phyloP scores from a whole-genome alignment of 2,113 vertebrate species.

The Trematocara nigrifrons region DNA sequence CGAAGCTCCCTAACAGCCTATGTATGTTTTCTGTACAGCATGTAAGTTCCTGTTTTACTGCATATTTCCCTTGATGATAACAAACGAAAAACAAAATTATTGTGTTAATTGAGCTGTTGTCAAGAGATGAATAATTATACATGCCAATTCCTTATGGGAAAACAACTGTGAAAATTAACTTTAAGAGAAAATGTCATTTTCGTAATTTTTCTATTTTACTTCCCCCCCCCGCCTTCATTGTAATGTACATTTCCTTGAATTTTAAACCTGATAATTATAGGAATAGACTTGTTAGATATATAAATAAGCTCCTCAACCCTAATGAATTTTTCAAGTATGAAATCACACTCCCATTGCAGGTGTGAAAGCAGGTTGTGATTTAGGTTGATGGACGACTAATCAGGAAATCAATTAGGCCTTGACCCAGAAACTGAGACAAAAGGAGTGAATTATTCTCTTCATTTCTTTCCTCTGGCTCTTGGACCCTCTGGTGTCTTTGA shows the following conservation, averaged over 20 bases:
- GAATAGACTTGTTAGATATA: conserved; percentile 33
- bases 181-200: conserved; percentile 32
- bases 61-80: conserved; percentile 52
- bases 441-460: conserved; percentile 43
- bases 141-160: conserved; percentile 28
- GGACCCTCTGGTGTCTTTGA: conserved; percentile 50
- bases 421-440: conserved; percentile 91
- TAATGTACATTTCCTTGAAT: neutral
- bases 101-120: conserved; percentile 57
- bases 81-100: conserved; percentile 53
- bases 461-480: conserved; percentile 63
- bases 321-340: conserved; percentile 42
- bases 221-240: neutral
- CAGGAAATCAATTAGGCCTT: conserved; percentile 87
- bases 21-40: conserved; percentile 31
- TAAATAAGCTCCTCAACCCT: conserved; percentile 31
- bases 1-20: conserved; percentile 28
- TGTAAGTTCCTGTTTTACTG: conserved; percentile 17
- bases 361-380: conserved; percentile 72
- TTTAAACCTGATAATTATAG: neutral
- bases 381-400: conserved; percentile 80
- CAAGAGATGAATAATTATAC: conserved; percentile 51
- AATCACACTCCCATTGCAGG: conserved; percentile 50
- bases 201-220: neutral
- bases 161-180: conserved; percentile 51